These are phyloP conservation scores for Tragelaphus imberbis DNA, from an alignment of 2,113 vertebrate species.

Conservation along the genomic window DNA sequence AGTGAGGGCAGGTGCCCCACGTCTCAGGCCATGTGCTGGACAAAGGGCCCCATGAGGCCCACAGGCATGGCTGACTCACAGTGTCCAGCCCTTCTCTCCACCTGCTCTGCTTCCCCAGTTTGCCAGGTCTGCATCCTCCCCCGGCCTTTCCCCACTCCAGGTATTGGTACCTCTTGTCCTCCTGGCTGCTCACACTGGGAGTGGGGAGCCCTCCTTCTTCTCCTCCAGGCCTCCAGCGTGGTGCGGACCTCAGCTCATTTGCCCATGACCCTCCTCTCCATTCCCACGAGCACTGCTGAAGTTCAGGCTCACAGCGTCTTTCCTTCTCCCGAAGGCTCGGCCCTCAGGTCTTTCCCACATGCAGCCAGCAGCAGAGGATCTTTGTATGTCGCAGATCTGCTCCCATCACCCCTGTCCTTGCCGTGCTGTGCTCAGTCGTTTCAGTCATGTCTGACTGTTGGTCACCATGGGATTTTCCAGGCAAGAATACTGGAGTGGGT, in stretches of 20 bases:
- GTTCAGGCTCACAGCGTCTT: neutral
- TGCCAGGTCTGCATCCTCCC: neutral
- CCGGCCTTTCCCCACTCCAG: neutral
- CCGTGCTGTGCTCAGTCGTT: fast-evolving
- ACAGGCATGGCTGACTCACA: neutral
- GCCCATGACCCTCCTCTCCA: neutral
- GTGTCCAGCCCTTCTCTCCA: neutral
- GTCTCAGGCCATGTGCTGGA: neutral
- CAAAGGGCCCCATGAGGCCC: neutral
- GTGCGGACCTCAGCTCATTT: fast-evolving
- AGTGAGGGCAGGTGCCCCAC: neutral
- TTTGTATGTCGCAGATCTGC: neutral
- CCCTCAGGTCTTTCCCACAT: no score
- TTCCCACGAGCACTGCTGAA: neutral
- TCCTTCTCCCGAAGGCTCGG: neutral
- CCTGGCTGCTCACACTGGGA: neutral
- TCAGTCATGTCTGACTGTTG: neutral
- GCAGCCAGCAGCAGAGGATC: no score
- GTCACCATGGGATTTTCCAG: neutral
- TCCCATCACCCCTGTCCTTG: fast-evolving
- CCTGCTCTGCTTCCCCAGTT: neutral
- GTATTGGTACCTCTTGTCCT: no score
- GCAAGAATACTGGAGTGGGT: neutral
- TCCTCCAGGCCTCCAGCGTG: neutral
- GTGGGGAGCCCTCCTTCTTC: neutral